Base-by-base conservation (phyloP, 2,797 vertebrate genomes). In the Gephyroberyx darwinii region DNA sequence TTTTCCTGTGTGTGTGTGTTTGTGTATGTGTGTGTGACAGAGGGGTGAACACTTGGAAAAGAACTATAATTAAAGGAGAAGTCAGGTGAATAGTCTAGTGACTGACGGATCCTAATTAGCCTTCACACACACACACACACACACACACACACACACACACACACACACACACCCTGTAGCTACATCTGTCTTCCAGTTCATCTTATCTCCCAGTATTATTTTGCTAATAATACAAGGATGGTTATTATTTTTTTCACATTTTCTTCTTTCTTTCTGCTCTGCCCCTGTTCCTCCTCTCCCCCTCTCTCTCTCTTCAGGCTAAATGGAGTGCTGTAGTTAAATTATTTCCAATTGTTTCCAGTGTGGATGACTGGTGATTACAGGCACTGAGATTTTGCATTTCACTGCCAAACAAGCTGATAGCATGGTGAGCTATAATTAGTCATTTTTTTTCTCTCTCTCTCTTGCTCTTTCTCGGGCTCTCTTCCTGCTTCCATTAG, bases 101-200 rank as follows among this genome's bases (percentile, higher is more conserved):
- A 84, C 65, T 77, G 86, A 79, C 65, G 77, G 60, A 58, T 73
- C 55, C 65, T 84, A 84, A 86, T 77, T 81, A 82, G 58, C 39
- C 39, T 41, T 41, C n/a, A 57, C 52, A 57, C 8, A 52, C 48
- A 60, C 48, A 31, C 33, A n/a, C 31, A 35, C 31, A 57, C 55
- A 37, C 55, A 16, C 53, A 68, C 14, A 20, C 43, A 41, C 26
- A 19, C n/a, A 31, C 48, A 30, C 51, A 37, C 26, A 35, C 51
- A 68, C 60, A 60, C 43, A 20, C 39, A 58, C 57, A 12, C 13
- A 48, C 63, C 48, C 68, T 56, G 33, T 52, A 58, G 57, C 56
- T 66, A 43, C 50, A 73, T 58, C 57, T 63, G 63, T 65, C 74
- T 61, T 63, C 60, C 22, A 51, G 55, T 20, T 31, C 17, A 56